A percentile compares a stretch with the other conserved stretches of the same genome.
These are phyloP conservation scores for Eunapius fragilis DNA, from an alignment of 37 sponge, comb jelly and placozoan genomes.

Conservation along the genomic window DNA sequence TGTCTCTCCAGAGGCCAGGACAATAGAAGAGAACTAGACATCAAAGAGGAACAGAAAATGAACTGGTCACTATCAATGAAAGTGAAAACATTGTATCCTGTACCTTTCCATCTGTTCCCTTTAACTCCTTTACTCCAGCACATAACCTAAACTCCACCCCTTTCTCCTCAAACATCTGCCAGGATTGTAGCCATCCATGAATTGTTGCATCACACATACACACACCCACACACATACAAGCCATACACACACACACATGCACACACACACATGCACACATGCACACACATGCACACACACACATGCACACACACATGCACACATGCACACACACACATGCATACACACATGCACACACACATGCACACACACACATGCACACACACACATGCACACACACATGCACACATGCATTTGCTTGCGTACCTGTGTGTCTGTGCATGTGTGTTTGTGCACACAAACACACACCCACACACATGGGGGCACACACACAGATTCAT, in stretches of 20 bases:
- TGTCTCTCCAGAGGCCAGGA: slow-evolving; percentile 65
- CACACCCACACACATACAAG: background rate
- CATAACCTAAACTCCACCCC: slow-evolving; percentile 78
- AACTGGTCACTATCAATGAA: background rate
- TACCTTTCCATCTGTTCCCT: slow-evolving; percentile 77
- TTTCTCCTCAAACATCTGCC: slow-evolving; percentile 81
- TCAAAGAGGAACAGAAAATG: background rate
- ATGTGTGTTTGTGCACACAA: no score
- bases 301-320: background rate
- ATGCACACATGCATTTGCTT: no score
- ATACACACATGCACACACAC: no score
- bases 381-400: background rate
- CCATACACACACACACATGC: no score
- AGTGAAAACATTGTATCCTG: no score
- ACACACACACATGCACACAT: background rate
- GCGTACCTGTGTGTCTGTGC: no score
- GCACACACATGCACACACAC: no score
- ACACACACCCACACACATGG: background rate
- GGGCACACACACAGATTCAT: background rate
- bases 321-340: background rate
- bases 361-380: background rate
- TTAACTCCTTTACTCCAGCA: slow-evolving; percentile 73
- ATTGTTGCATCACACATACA: no score
- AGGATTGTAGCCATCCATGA: no score
- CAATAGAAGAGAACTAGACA: slow-evolving; percentile 54